A percentile compares a stretch with the other conserved stretches of the same genome.
phyloP scores from a whole-genome alignment of 2,797 vertebrate species.

The Apodemus agrarius region DNA sequence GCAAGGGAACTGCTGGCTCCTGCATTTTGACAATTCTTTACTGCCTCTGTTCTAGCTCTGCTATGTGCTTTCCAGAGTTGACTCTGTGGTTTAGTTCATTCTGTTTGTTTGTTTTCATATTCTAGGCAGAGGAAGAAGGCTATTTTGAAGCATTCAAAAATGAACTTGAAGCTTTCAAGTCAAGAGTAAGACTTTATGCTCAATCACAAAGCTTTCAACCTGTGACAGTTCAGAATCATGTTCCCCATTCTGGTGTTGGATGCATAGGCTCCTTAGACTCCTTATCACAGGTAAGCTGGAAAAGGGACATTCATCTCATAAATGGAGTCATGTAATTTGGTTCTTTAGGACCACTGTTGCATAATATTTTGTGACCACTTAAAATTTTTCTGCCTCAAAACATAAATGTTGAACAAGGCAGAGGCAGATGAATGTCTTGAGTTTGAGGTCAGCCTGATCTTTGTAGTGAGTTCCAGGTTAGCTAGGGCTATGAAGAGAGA shows the following conservation, averaged over 20 bases:
- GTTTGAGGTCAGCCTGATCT: background rate
- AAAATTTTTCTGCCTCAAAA: slow-evolving; percentile 55
- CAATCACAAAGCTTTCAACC: slow-evolving; percentile 86
- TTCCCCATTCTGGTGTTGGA: slow-evolving; percentile 83
- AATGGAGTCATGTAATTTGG: background rate
- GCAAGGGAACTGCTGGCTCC: background rate
- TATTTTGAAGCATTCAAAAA: slow-evolving; percentile 97
- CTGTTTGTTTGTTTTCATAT: slow-evolving; percentile 61
- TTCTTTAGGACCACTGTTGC: slow-evolving; percentile 21
- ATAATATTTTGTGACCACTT: slow-evolving; percentile 19
- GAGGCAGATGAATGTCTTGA: background rate
- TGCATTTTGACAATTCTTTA: background rate
- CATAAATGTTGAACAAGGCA: background rate
- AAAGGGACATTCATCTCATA: slow-evolving; percentile 35
- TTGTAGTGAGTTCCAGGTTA: background rate
- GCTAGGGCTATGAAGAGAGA: background rate
- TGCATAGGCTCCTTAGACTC: slow-evolving; percentile 90
- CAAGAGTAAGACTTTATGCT: slow-evolving; percentile 91
- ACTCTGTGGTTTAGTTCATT: slow-evolving; percentile 1
- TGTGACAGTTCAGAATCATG: slow-evolving; percentile 82
- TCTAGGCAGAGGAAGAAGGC: slow-evolving; percentile 94
- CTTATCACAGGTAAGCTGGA: slow-evolving; percentile 89
- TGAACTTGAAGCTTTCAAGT: slow-evolving; percentile 96
- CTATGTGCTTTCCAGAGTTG: slow-evolving; percentile 31
- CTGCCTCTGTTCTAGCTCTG: background rate